Percentiles rank a stretch among this genome's conserved stretches.
Conservation (phyloP, 2,888 invertebrate species). For the Dynastes hyllus region DNA sequence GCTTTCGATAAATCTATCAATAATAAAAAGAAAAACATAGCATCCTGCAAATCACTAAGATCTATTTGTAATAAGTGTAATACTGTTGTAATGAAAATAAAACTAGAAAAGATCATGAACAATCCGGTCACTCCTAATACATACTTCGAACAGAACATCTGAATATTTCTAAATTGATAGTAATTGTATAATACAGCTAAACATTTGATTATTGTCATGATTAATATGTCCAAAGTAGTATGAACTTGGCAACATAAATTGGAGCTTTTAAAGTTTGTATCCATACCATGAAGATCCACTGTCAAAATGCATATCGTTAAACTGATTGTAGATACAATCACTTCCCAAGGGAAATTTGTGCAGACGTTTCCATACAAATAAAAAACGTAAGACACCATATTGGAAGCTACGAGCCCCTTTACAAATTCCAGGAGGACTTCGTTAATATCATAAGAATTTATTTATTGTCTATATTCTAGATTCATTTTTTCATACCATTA, state of each 20-base stretch:
- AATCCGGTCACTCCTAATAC: slow-evolving; percentile 86
- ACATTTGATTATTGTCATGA: slow-evolving; percentile 93
- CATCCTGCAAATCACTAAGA: slow-evolving; percentile 91
- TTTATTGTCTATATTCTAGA: neutral
- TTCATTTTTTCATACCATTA: neutral
- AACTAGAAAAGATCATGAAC: slow-evolving; percentile 93
- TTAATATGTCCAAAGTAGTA: slow-evolving; percentile 85
- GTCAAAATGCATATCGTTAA: slow-evolving; percentile 86
- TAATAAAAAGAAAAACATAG: slow-evolving; percentile 92
- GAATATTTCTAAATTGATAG: slow-evolving; percentile 91
- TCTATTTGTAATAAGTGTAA: slow-evolving; percentile 90
- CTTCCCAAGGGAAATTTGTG: slow-evolving; percentile 94
- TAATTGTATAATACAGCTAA: slow-evolving; percentile 93
- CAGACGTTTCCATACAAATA: slow-evolving; percentile 90
- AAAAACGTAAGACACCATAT: slow-evolving; percentile 78
- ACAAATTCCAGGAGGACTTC: neutral
- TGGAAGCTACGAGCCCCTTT: neutral
- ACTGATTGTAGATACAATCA: slow-evolving; percentile 89
- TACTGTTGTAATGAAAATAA: slow-evolving; percentile 93
- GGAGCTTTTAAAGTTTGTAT: slow-evolving; percentile 63
- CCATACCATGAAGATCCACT: slow-evolving; percentile 73
- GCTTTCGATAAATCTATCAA: slow-evolving; percentile 94
- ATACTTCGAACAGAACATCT: slow-evolving; percentile 91
- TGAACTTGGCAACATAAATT: slow-evolving; percentile 47
- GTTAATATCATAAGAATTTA: slow-evolving; percentile 5